Evolutionary conservation across 64 coral and sea anemone genomes (phyloP), one percentile per base, ranked within the genome.

Genomic region (Stichodactyla mertensii): DNA sequence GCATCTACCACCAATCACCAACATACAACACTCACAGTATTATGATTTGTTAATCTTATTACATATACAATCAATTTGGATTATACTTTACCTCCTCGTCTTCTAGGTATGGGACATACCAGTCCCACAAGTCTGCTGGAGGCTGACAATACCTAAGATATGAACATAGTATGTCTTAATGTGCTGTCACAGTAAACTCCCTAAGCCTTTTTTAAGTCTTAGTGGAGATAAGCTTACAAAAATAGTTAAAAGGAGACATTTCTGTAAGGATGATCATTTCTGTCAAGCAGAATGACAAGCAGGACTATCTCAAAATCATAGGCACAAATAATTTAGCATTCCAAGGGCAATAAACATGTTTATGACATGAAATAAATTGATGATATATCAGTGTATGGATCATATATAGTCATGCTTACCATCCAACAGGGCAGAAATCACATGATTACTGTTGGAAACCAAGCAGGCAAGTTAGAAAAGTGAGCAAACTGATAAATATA

Each of bases 81-180:
- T 55, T 6, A 81, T 81, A 81, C 78, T 83, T 24, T 51, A 98
- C 96, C 96, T 98, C 96, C 77, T 98, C 96, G 84, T 98, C 96
- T 64, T 98, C 96, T 87, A 98, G 82, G 55, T 89, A 98, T 52
- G 92, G 88, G 61, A 88, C 96, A 84, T 94, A 94, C 96, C 96
- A 98, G 52, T 98, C 96, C 96, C 96, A 98, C 22, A 98, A 77
- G 54, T 98, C 93, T 0, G 80, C 55, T 8, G 96, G 96, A 23
- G 96, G 96, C 52, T 92, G 92, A 31, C 92, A 94, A 62, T 92
- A 98, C 55, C 96, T 98, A 55, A 0, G 87, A 71, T 7, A 86
- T 18, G 2, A 83, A 57, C 14, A 55, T 19, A 81, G 24, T 74
- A 74, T 74, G 27, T 74, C 64, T 74, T 74, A 31, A 31, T 74